These are phyloP conservation scores for Lagorchestes hirsutus DNA, from an alignment of 2,797 vertebrate genomes.

Conservation along the genomic window DNA sequence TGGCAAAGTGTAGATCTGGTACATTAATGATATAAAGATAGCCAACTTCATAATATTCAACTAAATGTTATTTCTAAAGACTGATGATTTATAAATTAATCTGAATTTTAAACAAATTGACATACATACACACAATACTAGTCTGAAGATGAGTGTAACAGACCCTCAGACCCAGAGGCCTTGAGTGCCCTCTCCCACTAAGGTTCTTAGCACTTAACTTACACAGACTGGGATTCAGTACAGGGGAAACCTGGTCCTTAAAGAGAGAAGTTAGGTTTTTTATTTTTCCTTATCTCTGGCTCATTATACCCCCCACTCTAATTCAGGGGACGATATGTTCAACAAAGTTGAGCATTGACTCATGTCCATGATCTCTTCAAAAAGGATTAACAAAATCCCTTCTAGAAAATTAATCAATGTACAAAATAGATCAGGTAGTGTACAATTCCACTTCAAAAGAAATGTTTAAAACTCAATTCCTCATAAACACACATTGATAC, in stretches of 20 bases:
- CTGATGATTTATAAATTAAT: constrained; percentile 57
- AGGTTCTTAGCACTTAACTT: not conserved
- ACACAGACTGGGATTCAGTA: not conserved
- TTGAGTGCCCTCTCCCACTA: not conserved
- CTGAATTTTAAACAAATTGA: constrained; percentile 30
- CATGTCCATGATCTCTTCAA: not conserved
- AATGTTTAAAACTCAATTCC: not conserved
- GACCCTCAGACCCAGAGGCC: not conserved
- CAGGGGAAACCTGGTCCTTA: not conserved
- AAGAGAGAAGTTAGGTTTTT: not conserved
- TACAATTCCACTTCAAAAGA: not conserved
- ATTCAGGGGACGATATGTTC: not conserved
- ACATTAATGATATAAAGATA: constrained; percentile 49
- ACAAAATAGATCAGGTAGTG: not conserved
- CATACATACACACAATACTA: not conserved
- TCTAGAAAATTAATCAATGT: not conserved
- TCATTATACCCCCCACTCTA: not conserved
- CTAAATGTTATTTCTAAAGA: constrained; percentile 60
- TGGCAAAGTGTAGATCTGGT: constrained; percentile 49
- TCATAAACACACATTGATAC: not conserved
- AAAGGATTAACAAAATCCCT: not conserved
- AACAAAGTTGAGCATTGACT: not conserved
- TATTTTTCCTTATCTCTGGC: not conserved
- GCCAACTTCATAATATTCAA: constrained; percentile 34
- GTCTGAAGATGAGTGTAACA: not conserved